Evolutionary conservation across 2,888 invertebrate genomes (phyloP).

Genomic region (Cataglyphis rosenhaueri): DNA sequence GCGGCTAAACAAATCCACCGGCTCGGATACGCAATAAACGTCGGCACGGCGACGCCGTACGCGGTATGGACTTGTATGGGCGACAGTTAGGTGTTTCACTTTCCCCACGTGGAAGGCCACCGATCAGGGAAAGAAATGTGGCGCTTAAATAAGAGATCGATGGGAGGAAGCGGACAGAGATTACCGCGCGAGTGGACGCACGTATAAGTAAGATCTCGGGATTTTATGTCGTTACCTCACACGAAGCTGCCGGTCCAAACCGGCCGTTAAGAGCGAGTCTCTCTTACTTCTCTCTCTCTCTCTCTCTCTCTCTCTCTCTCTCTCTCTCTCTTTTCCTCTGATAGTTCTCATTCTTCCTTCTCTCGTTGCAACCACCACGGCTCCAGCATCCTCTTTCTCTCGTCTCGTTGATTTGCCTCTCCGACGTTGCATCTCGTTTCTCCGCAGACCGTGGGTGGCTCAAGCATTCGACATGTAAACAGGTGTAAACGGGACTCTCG

Average conservation of each 20-base stretch:
- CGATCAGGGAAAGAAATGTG: conserved; percentile 74
- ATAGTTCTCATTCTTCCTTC: conserved; percentile 36
- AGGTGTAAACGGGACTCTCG: conserved; percentile 75
- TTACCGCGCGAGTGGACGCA: conserved; percentile 68
- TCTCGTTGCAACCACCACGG: neutral
- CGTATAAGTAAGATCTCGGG: conserved; percentile 81
- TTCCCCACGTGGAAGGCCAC: conserved; percentile 69
- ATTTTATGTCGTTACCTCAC: conserved; percentile 83
- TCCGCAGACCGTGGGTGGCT: conserved; percentile 71
- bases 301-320: too few species aligned
- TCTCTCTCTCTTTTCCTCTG: neutral
- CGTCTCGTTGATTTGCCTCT: conserved; percentile 31
- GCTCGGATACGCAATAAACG: conserved; percentile 73
- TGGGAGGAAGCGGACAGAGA: conserved; percentile 46
- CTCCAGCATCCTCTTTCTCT: neutral
- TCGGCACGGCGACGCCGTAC: conserved; percentile 70
- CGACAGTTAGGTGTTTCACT: conserved; percentile 75
- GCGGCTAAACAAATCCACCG: conserved; percentile 72
- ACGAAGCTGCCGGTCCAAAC: conserved; percentile 78
- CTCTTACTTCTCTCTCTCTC: conserved; percentile 36
- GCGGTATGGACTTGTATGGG: conserved; percentile 64
- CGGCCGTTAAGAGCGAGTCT: conserved; percentile 67
- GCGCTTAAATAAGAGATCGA: conserved; percentile 73
- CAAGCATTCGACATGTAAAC: conserved; percentile 73
- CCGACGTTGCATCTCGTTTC: conserved; percentile 27